Percentiles rank a stretch among this genome's conserved stretches.
These are phyloP conservation scores for Drosophila testacea DNA, from an alignment of 2,888 invertebrate species.

Conservation along the genomic window DNA sequence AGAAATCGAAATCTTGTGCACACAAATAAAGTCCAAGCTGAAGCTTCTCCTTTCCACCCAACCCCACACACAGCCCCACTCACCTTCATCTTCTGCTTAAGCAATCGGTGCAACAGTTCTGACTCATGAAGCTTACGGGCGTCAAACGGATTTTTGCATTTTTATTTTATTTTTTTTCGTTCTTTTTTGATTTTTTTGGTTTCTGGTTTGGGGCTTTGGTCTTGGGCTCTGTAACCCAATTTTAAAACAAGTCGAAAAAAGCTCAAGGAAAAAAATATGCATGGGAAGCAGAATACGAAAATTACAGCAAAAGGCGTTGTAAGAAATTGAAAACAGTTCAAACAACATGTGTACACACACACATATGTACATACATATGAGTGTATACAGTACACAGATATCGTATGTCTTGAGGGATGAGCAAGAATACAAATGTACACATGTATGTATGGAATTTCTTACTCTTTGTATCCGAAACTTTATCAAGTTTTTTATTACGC, in stretches of 20 bases:
- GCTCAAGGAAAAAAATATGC: slow-evolving; percentile 35
- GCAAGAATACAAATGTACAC: slow-evolving; percentile 16
- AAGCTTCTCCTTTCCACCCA: slow-evolving; percentile 10
- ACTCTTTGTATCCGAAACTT: slow-evolving; percentile 2
- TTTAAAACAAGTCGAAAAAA: slow-evolving; percentile 67
- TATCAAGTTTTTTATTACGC: slow-evolving; percentile 14
- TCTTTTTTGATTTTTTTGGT: slow-evolving; percentile 37
- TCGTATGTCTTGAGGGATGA: slow-evolving; percentile 19
- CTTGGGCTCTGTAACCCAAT: slow-evolving; percentile 74
- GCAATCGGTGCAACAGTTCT: slow-evolving; percentile 75
- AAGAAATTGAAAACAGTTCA: slow-evolving; percentile 76
- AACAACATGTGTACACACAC: slow-evolving; percentile 59
- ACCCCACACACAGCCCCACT: slow-evolving; percentile 1
- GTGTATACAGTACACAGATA: slow-evolving; percentile 3
- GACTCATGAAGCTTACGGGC: slow-evolving; percentile 74
- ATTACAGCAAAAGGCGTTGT: slow-evolving; percentile 69
- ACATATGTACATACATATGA: not conserved
- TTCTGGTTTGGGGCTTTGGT: slow-evolving; percentile 57
- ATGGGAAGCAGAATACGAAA: slow-evolving; percentile 67
- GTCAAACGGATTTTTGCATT: slow-evolving; percentile 79
- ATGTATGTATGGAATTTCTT: slow-evolving; percentile 13
- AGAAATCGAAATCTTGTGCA: slow-evolving; percentile 66
- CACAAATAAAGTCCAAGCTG: slow-evolving; percentile 54
- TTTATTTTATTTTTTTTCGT: slow-evolving; percentile 54
- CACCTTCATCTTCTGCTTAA: slow-evolving; percentile 26